A percentile compares a stretch with the other conserved stretches of the same genome.
Conservation (phyloP, 2,113 vertebrate species). For the Anoura caudifer region DNA sequence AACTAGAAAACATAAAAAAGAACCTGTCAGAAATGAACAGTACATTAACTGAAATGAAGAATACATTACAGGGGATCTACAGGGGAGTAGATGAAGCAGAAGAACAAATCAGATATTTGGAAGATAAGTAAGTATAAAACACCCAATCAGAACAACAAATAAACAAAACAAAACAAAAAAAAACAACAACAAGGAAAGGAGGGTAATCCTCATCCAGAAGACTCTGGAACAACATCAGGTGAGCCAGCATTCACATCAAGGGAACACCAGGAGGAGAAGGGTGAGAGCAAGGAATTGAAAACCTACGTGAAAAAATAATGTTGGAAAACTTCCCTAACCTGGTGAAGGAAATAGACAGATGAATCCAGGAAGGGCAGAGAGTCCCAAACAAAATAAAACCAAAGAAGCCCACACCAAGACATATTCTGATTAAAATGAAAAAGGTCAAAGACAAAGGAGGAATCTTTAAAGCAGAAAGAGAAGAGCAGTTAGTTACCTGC, state of each 20-base stretch:
- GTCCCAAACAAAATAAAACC: neutral
- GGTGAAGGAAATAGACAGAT: neutral
- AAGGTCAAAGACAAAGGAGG: neutral
- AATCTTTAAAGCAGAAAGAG: neutral
- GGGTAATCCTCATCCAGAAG: neutral
- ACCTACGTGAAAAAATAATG: neutral
- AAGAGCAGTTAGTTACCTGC: neutral
- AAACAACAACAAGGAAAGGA: neutral
- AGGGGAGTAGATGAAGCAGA: neutral
- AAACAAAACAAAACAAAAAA: neutral
- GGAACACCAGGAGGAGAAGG: neutral
- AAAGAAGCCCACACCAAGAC: neutral
- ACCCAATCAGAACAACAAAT: neutral
- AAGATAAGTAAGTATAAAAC: neutral
- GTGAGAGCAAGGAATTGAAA: neutral
- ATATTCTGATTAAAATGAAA: neutral
- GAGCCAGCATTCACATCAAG: neutral
- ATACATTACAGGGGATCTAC: neutral
- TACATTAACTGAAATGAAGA: neutral
- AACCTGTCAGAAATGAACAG: neutral
- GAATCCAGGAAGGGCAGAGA: neutral
- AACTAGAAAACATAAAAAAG: neutral
- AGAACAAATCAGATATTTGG: neutral
- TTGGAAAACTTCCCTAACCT: neutral
- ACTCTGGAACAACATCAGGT: neutral